Percentiles rank a stretch among this genome's conserved stretches.
Evolutionary conservation across 1,140 invertebrate genomes (phyloP).

Genomic region (Heterodera schachtii): DNA sequence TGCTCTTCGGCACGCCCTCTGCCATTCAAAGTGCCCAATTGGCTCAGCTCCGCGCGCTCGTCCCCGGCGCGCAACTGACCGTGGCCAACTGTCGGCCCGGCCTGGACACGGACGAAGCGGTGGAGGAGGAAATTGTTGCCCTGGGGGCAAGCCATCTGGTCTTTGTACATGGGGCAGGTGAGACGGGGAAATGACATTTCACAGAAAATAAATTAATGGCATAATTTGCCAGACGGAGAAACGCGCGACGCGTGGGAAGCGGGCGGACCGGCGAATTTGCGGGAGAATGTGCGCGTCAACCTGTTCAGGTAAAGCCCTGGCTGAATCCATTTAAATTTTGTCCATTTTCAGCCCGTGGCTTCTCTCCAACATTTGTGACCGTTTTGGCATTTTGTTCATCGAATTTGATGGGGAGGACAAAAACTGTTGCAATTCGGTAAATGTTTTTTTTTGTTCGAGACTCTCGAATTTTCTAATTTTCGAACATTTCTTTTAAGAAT

Average conservation of each 20-base stretch:
- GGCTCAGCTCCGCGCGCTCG: neutral
- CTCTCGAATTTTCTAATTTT: neutral
- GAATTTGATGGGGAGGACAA: neutral
- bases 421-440: neutral
- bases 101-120: neutral
- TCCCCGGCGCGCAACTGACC: neutral
- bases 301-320: neutral
- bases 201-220: neutral
- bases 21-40: neutral
- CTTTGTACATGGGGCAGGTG: neutral
- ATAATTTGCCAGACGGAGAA: neutral
- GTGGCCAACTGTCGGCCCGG: neutral
- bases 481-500: neutral
- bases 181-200: too few relatives aligned
- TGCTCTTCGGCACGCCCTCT: neutral
- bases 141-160: neutral
- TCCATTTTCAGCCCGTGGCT: neutral
- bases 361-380: neutral
- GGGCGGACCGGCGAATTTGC: constrained; percentile 7
- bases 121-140: constrained; percentile 13
- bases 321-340: neutral
- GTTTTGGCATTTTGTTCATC: constrained; percentile 13
- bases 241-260: constrained; percentile 10
- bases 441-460: neutral
- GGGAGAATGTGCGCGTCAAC: constrained; percentile 14